Evolutionary conservation across 2,888 invertebrate genomes (phyloP), one percentile per base, ranked within the genome.

Genomic region (Melanostoma scalare): DNA sequence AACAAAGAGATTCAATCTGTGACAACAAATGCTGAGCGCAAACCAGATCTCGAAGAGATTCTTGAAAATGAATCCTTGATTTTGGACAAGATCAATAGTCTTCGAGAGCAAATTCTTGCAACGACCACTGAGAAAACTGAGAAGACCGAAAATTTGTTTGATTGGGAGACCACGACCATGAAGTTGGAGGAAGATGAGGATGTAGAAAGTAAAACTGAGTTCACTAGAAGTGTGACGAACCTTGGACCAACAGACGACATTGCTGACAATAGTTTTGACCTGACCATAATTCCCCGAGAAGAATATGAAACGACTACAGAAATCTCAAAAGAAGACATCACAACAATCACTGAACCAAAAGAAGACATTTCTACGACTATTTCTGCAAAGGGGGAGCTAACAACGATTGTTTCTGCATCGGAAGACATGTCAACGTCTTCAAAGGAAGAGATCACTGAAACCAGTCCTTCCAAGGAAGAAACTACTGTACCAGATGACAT

Each of bases 1-100:
- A 53, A 71, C 6, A 38, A 9, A 9, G 58, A 61, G 1, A n/a
- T 79, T 6, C 85, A 85, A n/a, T 10, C 72, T 6, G 33, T 85
- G 9, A 72, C 75, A 35, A 67, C 74, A n/a, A 6, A 52, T 10
- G 53, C 60, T 1, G 76, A 73, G 6, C 72, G 58, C 10, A 73
- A 55, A 6, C 40, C 56, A 35, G 53, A 82, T 31, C n/a, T 86
- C 0, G 69, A 76, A 30, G 63, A 84, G n/a, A 85, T 84, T 6
- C 55, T 86, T 6, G 53, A 71, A 42, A 56, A 85, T 20, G 86
- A 87, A 46, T 78, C 85, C 1, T 35, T 85, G 8, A 40, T 85
- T 38, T 46, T 81, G 30, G 76, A 85, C 8, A 63, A 56, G 44
- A 36, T 31, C n/a, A 50, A 46, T 44, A 52, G 56, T 42, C 8